Base-by-base conservation (phyloP, 2,797 vertebrate genomes). In the Macropodus opercularis region DNA sequence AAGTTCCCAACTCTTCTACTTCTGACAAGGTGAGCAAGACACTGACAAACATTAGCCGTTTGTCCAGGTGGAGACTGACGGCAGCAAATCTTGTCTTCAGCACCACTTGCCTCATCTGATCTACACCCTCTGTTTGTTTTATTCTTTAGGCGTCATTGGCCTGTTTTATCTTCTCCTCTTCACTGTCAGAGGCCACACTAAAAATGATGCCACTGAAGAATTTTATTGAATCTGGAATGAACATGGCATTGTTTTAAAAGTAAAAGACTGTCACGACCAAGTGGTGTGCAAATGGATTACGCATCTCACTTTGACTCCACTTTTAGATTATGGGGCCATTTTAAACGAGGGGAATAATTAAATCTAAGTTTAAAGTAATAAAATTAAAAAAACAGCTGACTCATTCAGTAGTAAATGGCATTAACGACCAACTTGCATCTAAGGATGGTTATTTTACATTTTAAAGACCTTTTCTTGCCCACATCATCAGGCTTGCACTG, bases 371-470 rank as follows among this genome's bases (percentile, higher is more conserved):
- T 65, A 43, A 78, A 85, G 75, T 78, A 70, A 81, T 86, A 69
- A 72, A 85, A 82, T 83, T 40, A 75, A 69, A 69, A n/a, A 85
- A 87, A 84, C 5, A 6, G 80, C 84, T 86, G 85, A 89, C 80
- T 83, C 63, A 36, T 57, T 59, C 51, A 21, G 46, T 44, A 48
- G 72, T 66, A 74, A 77, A 76, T 63, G 48, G 40, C 54, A 79
- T 82, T 69, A 85, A 84, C 50, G 76, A 75, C 73, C 56, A 63
- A 54, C 73, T 77, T 76, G 75, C 69, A 74, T 81, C 56, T 83
- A 63, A 1, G 39, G 43, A 52, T 72, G 67, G 74, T 79, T 81
- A 71, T 75, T 87, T 84, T 77, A 77, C 79, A 84, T 83, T 83
- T 84, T 83, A 85, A 83, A 81, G 70, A 59, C 63, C 65, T 38